Percentiles rank a stretch among this genome's conserved stretches.
These are phyloP conservation scores for Scophthalmus maximus DNA, from an alignment of 2,113 vertebrate genomes.

Conservation along the genomic window DNA sequence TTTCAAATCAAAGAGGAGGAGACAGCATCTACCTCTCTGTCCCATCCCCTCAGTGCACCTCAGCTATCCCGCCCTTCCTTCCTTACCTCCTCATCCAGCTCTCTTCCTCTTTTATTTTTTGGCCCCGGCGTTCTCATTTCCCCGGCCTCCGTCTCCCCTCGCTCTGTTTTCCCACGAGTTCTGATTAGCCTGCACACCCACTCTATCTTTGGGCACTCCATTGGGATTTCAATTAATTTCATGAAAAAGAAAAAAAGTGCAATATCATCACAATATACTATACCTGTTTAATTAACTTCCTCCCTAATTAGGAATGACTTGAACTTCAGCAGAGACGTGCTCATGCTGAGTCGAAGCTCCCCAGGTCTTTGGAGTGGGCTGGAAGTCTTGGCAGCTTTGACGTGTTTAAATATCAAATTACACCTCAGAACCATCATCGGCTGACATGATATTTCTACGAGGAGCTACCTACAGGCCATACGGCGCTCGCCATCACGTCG, in stretches of 20 bases:
- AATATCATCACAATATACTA: conserved; percentile 76
- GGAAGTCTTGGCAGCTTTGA: conserved; percentile 33
- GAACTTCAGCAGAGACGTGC: conserved; percentile 52
- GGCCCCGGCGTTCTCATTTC: conserved; percentile 50
- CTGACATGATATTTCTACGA: conserved; percentile 49
- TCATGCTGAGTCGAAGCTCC: conserved; percentile 23
- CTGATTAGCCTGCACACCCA: conserved; percentile 77
- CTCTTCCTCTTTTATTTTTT: conserved; percentile 35
- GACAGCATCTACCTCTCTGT: conserved; percentile 2
- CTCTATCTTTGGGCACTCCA: conserved; percentile 77
- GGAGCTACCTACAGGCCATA: conserved; percentile 27
- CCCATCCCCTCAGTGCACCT: conserved; percentile 36
- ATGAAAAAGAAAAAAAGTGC: conserved; percentile 68
- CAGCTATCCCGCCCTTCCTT: conserved; percentile 31
- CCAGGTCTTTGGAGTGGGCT: conserved; percentile 15
- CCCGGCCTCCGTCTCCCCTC: conserved; percentile 54
- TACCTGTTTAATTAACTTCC: conserved; percentile 79
- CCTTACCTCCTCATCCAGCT: conserved; percentile 26
- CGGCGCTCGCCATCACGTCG: conserved; percentile 10
- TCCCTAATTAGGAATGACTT: conserved; percentile 71
- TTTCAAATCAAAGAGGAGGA: conserved; percentile 29
- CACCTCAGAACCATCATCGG: conserved; percentile 28
- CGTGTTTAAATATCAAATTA: conserved; percentile 55
- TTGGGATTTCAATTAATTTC: conserved; percentile 80
- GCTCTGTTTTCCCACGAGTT: conserved; percentile 76